phyloP scores from a whole-genome alignment of 2,888 invertebrate genomes.

The Marronus borbonicus region DNA sequence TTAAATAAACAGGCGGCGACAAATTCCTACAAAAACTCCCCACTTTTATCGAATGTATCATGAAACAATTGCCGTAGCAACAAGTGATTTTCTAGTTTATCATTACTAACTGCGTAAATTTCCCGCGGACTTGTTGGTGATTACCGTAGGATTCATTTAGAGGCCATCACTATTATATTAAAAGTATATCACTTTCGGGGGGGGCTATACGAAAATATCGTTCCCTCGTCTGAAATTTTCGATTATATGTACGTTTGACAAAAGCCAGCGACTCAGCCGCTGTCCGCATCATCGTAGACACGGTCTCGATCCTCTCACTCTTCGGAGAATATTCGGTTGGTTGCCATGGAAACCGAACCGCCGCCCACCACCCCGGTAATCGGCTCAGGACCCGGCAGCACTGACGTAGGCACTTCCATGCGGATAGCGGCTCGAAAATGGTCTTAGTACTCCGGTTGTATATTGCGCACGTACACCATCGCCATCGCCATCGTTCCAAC shows the following conservation, averaged over 20 bases:
- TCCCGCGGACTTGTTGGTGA: no score
- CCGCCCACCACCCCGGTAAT: constrained; percentile 10
- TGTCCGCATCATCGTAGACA: background rate
- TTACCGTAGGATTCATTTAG: background rate
- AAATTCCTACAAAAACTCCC: no score
- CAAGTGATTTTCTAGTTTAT: no score
- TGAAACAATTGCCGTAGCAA: no score
- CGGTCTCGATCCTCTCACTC: background rate
- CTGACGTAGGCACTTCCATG: constrained; percentile 5
- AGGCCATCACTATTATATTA: background rate
- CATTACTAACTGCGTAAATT: no score
- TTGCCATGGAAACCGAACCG: background rate
- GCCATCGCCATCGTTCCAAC: background rate
- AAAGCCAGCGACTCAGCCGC: background rate
- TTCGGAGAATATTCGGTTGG: background rate
- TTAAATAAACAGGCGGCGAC: no score
- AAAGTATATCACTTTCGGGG: background rate
- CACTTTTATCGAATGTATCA: no score
- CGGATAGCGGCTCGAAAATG: background rate
- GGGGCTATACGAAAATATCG: background rate
- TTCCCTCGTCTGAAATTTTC: background rate
- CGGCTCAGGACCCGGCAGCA: constrained; percentile 3
- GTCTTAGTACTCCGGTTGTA: background rate
- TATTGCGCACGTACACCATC: background rate
- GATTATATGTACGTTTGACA: background rate